These are phyloP conservation scores for Tachysurus fulvidraco DNA, from an alignment of 2,113 vertebrate species.

Conservation along the genomic window DNA sequence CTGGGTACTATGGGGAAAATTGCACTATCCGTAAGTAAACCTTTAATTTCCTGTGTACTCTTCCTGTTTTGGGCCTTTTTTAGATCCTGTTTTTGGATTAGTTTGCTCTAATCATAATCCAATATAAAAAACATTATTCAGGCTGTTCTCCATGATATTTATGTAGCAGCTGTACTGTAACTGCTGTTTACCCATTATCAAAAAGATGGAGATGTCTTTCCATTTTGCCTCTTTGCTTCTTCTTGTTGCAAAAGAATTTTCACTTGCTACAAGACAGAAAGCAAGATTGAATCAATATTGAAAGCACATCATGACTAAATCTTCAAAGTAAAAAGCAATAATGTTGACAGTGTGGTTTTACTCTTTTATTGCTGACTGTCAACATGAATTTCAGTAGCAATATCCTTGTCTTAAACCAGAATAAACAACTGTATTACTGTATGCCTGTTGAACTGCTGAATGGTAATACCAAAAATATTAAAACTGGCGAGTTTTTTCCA, in stretches of 20 bases:
- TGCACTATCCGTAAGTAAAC: constrained; percentile 85
- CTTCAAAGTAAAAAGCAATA: neutral
- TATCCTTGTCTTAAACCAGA: neutral
- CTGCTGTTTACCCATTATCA: neutral
- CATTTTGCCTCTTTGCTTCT: neutral
- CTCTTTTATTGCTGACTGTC: neutral
- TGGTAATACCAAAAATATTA: neutral
- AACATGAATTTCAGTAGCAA: neutral
- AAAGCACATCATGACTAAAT: neutral
- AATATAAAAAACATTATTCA: neutral
- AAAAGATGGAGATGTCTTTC: neutral
- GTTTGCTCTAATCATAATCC: neutral
- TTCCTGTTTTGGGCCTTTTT: neutral
- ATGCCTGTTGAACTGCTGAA: neutral
- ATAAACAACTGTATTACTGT: neutral
- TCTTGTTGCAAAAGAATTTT: neutral
- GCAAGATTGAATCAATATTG: neutral
- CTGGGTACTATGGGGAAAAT: constrained; percentile 84
- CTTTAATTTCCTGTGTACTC: neutral
- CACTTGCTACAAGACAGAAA: neutral
- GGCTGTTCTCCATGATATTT: neutral
- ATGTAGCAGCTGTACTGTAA: neutral
- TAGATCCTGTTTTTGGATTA: neutral
- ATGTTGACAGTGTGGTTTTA: neutral
- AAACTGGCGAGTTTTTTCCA: neutral